A percentile compares a stretch with the other conserved stretches of the same genome.
phyloP scores from a whole-genome alignment of 2,113 vertebrate species.

The Mustelus asterias region DNA sequence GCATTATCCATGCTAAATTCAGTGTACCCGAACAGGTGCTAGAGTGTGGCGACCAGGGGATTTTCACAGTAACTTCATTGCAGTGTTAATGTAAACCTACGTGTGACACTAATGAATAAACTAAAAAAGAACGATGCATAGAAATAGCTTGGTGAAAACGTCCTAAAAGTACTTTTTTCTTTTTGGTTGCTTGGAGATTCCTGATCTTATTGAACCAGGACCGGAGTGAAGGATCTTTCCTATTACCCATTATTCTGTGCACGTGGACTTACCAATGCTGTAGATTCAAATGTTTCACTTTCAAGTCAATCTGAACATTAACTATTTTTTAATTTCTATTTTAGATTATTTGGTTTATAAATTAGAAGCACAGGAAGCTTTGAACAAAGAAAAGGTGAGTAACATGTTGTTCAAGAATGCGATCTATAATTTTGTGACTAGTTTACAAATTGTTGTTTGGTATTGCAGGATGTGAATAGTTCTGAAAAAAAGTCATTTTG shows the following conservation, averaged over 20 bases:
- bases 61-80: too few relatives aligned
- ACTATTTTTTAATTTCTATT: slow-evolving; percentile 44
- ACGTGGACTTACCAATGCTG: slow-evolving; percentile 15
- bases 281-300: background rate
- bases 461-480: too few relatives aligned
- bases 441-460: too few relatives aligned
- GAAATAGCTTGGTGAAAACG: background rate
- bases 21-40: too few relatives aligned
- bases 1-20: too few relatives aligned
- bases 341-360: slow-evolving; percentile 93
- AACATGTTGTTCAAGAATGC: background rate
- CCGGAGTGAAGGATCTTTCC: background rate
- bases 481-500: too few relatives aligned
- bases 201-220: background rate
- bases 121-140: background rate
- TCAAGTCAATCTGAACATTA: background rate
- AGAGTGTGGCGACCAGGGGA: too few relatives aligned
- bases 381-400: slow-evolving; percentile 96
- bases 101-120: too few relatives aligned
- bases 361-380: slow-evolving; percentile 85
- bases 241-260: background rate
- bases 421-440: background rate
- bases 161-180: background rate
- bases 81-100: too few relatives aligned
- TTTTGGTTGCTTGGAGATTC: background rate